These are phyloP conservation scores for Dryobotodes eremita DNA, from an alignment of 2,888 invertebrate species.

Conservation along the genomic window DNA sequence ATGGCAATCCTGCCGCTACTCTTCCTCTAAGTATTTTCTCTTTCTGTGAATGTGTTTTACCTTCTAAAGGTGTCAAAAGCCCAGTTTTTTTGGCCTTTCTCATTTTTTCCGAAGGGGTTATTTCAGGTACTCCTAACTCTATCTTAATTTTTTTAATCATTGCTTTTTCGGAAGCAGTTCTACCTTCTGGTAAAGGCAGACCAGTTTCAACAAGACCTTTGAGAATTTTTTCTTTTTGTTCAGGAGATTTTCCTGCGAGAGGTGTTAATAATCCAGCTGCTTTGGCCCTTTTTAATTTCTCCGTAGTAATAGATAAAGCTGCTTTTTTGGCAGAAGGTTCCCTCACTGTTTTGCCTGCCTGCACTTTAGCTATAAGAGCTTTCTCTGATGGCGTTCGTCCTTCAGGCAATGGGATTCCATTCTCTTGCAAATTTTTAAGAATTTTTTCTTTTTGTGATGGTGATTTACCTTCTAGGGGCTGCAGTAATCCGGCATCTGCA, in stretches of 20 bases:
- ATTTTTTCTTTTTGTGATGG: fast-evolving
- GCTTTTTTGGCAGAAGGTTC: constrained; percentile 1
- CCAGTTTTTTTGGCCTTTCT: constrained; percentile 51
- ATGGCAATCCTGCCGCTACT: constrained; percentile 59
- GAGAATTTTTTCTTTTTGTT: constrained; percentile 56
- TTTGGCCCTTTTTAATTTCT: constrained; percentile 15
- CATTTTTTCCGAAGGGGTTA: constrained; percentile 40
- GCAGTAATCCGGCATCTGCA: not conserved
- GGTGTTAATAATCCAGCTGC: constrained; percentile 55
- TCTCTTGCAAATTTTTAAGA: not conserved
- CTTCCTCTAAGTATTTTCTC: constrained; percentile 71
- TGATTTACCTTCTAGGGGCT: not conserved
- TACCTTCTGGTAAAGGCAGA: constrained; percentile 59
- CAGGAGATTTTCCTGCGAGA: constrained; percentile 56
- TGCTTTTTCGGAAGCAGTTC: constrained; percentile 51
- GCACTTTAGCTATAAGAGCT: not conserved
- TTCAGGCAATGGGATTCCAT: not conserved
- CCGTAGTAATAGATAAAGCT: constrained; percentile 6
- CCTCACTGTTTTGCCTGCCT: not conserved
- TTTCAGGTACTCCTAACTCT: constrained; percentile 60
- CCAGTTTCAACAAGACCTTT: constrained; percentile 40
- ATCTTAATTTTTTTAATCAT: constrained; percentile 55
- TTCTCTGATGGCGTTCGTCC: not conserved
- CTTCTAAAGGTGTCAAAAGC: constrained; percentile 68
- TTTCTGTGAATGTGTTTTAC: constrained; percentile 70